phyloP scores from a whole-genome alignment of 2,797 vertebrate genomes.

The Cyprinodon diabolis region DNA sequence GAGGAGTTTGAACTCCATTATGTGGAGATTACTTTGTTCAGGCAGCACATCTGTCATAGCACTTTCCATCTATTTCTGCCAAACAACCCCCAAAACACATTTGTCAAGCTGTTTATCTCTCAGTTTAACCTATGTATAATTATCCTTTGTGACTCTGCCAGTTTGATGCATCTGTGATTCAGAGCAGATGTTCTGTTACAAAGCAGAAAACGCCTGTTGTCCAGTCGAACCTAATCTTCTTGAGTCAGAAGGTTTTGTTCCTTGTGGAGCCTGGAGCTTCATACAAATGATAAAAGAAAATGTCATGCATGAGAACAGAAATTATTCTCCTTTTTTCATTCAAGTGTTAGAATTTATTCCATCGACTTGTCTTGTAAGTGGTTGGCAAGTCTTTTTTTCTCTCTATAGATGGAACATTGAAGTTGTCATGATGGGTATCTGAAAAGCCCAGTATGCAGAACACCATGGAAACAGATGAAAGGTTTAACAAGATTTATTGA shows the following conservation, averaged over 20 bases:
- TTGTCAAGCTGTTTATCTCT: slow-evolving; percentile 9
- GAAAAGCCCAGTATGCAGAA: too few species aligned
- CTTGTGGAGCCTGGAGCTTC: background rate
- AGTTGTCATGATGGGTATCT: too few species aligned
- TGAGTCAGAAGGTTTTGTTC: background rate
- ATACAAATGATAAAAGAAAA: background rate
- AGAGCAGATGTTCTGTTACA: slow-evolving; percentile 31
- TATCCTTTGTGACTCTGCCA: slow-evolving; percentile 10
- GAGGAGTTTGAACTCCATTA: background rate
- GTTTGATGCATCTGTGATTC: slow-evolving; percentile 11
- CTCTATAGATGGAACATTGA: background rate
- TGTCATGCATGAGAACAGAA: background rate
- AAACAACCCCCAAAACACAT: background rate
- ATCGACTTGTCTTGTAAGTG: background rate
- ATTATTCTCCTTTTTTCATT: background rate
- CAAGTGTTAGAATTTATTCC: background rate
- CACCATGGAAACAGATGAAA: too few species aligned
- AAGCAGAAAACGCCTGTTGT: slow-evolving; percentile 16
- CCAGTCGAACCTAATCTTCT: slow-evolving; percentile 5
- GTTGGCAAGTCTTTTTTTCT: background rate
- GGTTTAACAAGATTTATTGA: too few species aligned
- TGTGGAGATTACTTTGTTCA: slow-evolving; percentile 1
- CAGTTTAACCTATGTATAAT: background rate
- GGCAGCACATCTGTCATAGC: slow-evolving; percentile 24
- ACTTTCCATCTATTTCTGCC: slow-evolving; percentile 4